Evolutionary conservation across 2,888 invertebrate genomes (phyloP).

Genomic region (Drosophila cognata): DNA sequence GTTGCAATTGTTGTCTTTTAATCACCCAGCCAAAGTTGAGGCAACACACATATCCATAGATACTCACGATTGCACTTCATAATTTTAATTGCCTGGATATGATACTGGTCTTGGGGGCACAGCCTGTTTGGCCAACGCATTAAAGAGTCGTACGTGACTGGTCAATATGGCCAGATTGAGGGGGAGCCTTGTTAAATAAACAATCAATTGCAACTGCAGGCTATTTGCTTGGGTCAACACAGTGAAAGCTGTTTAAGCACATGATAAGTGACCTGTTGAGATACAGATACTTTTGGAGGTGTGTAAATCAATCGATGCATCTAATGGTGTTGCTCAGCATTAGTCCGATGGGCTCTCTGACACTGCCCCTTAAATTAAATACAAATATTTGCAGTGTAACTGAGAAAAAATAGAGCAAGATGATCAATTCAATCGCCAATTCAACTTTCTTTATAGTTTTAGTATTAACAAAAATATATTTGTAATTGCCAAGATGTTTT

Average conservation of each 20-base stretch:
- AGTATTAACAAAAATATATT: no score
- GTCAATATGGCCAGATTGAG: background rate
- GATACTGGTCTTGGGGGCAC: conserved; percentile 2
- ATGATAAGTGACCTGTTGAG: conserved; percentile 68
- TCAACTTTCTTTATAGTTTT: no score
- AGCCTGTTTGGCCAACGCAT: conserved; percentile 53
- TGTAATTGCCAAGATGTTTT: accelerated
- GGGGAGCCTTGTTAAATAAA: conserved; percentile 51
- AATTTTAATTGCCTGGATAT: conserved; percentile 58
- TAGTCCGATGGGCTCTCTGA: background rate
- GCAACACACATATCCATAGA: conserved; percentile 16
- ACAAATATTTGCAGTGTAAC: conserved; percentile 18
- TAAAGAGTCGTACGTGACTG: conserved; percentile 56
- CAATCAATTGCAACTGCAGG: conserved; percentile 79
- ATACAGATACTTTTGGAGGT: conserved; percentile 9
- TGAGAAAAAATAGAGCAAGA: background rate
- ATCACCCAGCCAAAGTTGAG: conserved; percentile 60
- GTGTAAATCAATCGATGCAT: conserved; percentile 9
- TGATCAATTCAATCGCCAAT: background rate
- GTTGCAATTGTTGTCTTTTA: conserved; percentile 75
- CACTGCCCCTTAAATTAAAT: conserved; percentile 5
- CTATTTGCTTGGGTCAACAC: conserved; percentile 57
- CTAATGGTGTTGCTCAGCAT: conserved; percentile 6
- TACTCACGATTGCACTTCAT: conserved; percentile 50
- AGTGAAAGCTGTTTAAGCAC: conserved; percentile 49